These are phyloP conservation scores for Probosciger aterrimus DNA, from an alignment of 2,113 vertebrate species.

Conservation along the genomic window DNA sequence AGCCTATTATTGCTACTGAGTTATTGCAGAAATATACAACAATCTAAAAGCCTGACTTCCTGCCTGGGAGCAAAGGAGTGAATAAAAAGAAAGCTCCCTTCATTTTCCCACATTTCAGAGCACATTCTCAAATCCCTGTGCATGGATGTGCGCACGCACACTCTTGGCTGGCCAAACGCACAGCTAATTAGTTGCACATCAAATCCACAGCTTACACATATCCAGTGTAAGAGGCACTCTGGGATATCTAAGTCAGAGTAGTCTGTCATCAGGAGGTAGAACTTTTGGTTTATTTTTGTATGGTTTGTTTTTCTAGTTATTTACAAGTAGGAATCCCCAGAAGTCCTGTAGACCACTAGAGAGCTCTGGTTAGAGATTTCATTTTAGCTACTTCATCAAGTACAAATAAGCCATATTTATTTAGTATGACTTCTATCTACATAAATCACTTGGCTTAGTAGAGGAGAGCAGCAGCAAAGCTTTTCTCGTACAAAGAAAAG, in stretches of 20 bases:
- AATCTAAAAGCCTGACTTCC: slow-evolving; percentile 12
- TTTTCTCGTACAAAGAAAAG: not conserved
- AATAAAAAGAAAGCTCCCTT: not conserved
- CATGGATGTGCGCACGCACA: rapidly evolving
- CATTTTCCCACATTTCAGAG: slow-evolving; percentile 29
- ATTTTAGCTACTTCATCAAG: not conserved
- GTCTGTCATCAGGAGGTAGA: not conserved
- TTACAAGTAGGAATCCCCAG: slow-evolving; percentile 19
- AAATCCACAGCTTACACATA: not conserved
- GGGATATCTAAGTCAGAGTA: not conserved
- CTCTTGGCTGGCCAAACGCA: not conserved
- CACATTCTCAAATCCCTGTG: not conserved
- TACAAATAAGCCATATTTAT: not conserved
- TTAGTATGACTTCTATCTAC: not conserved
- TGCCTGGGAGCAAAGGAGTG: not conserved
- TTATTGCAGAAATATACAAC: slow-evolving; percentile 14
- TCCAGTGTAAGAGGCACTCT: not conserved
- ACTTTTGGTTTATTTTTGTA: not conserved
- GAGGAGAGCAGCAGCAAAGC: not conserved
- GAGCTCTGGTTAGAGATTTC: not conserved
- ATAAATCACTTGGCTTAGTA: not conserved
- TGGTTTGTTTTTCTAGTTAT: slow-evolving; percentile 15
- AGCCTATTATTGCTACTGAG: not conserved
- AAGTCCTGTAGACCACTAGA: not conserved
- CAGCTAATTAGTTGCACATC: not conserved